These are phyloP conservation scores for Hirundichthys speculiger DNA, from an alignment of 2,113 vertebrate species.

Conservation along the genomic window DNA sequence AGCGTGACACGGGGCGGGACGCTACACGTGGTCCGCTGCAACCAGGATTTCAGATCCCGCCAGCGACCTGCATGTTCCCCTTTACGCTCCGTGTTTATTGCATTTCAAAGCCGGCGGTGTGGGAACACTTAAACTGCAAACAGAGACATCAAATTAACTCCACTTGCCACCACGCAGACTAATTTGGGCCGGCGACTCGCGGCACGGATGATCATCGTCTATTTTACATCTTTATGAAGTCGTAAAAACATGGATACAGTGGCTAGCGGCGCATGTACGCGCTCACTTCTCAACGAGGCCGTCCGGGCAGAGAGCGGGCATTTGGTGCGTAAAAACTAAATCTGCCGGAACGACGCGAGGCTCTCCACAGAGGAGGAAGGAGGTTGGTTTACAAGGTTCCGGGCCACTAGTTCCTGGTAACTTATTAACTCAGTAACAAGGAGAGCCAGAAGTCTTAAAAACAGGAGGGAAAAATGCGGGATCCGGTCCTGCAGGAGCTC, in stretches of 20 bases:
- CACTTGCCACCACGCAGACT: conserved; percentile 48
- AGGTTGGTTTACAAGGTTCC: too few relatives aligned
- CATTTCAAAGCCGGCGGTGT: conserved; percentile 2
- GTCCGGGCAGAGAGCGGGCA: too few relatives aligned
- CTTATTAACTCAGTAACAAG: too few relatives aligned
- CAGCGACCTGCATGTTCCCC: not conserved
- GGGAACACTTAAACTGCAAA: conserved; percentile 27
- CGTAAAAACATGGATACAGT: conserved; percentile 61
- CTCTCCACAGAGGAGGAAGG: too few relatives aligned
- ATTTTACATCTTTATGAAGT: conserved; percentile 53
- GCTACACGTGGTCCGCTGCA: too few relatives aligned
- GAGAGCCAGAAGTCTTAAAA: not conserved
- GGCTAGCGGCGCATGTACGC: conserved; percentile 31
- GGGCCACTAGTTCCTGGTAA: not conserved
- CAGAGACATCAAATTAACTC: conserved; percentile 51
- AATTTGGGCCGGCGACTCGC: conserved; percentile 19
- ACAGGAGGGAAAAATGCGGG: too few relatives aligned
- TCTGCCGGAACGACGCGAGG: too few relatives aligned
- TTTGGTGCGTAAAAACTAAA: not conserved
- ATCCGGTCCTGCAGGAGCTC: too few relatives aligned
- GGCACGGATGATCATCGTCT: conserved; percentile 61
- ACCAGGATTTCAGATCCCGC: not conserved
- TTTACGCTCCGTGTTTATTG: not conserved
- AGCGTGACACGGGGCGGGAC: too few relatives aligned
- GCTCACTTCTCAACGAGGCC: not conserved